Conservation (phyloP, 1,140 invertebrate genomes). For the Nasonia giraulti region DNA sequence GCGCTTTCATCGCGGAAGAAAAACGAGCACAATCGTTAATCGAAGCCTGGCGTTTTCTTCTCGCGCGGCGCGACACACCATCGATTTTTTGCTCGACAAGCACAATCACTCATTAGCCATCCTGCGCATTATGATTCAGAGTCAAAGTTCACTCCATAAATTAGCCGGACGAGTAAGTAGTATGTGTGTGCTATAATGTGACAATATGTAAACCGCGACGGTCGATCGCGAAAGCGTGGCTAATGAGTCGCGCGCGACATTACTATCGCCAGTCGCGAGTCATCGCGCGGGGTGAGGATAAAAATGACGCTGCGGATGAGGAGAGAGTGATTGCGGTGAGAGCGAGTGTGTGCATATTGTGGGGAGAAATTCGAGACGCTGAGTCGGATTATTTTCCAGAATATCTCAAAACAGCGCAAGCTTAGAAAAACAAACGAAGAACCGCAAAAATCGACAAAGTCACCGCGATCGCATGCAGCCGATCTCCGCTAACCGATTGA, state of each 20-base stretch:
- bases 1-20: too few species aligned
- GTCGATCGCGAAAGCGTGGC: slow-evolving; percentile 5
- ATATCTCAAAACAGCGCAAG: too few species aligned
- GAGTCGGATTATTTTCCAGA: too few species aligned
- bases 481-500: not conserved
- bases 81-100: too few species aligned
- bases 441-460: not conserved
- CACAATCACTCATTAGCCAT: not conserved
- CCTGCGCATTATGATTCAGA: not conserved
- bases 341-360: too few species aligned
- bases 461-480: not conserved
- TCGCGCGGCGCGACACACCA: too few species aligned
- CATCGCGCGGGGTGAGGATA: not conserved
- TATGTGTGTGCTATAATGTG: too few species aligned
- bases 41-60: too few species aligned
- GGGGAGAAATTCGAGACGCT: too few species aligned
- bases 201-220: too few species aligned
- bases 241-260: slow-evolving; percentile 41
- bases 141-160: slow-evolving; percentile 19
- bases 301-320: not conserved
- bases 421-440: not conserved
- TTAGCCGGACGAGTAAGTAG: not conserved
- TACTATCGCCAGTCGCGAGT: not conserved
- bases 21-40: too few species aligned
- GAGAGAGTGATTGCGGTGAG: not conserved